phyloP scores from a whole-genome alignment of 2,113 vertebrate species.

The Cyanoderma ruficeps region DNA sequence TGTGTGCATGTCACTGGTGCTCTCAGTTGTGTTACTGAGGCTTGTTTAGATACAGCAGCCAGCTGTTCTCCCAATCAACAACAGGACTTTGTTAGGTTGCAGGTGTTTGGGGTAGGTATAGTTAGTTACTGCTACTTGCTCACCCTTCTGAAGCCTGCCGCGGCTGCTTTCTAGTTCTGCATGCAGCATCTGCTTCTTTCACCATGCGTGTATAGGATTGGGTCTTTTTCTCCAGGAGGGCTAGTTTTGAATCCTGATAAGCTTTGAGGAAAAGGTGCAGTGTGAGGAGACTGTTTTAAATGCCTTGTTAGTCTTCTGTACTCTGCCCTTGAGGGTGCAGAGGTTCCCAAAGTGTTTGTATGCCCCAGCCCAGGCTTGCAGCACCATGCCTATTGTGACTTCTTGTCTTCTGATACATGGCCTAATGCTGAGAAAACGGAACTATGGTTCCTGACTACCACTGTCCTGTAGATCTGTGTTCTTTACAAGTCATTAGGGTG shows the following conservation, averaged over 20 bases:
- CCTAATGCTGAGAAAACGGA: neutral
- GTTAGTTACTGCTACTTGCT: neutral
- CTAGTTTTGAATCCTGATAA: neutral
- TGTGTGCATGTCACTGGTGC: neutral
- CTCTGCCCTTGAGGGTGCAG: neutral
- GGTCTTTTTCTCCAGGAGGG: neutral
- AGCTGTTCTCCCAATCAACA: neutral
- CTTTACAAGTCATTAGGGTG: neutral
- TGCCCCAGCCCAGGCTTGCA: neutral
- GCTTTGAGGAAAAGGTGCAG: neutral
- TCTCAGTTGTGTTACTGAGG: neutral
- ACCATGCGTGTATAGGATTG: fast-evolving
- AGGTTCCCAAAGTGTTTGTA: neutral
- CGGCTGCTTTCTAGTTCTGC: neutral
- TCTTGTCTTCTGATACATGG: neutral
- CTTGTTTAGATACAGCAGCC: neutral
- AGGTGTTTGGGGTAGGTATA: fast-evolving
- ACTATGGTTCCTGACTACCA: neutral
- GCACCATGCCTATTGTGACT: neutral
- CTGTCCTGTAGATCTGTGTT: neutral
- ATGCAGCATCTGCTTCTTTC: neutral
- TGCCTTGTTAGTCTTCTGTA: neutral
- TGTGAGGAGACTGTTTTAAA: neutral
- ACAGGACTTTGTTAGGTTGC: neutral
- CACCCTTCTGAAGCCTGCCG: neutral